phyloP scores from a whole-genome alignment of 2,113 vertebrate genomes.

The Bostrychus sinensis region DNA sequence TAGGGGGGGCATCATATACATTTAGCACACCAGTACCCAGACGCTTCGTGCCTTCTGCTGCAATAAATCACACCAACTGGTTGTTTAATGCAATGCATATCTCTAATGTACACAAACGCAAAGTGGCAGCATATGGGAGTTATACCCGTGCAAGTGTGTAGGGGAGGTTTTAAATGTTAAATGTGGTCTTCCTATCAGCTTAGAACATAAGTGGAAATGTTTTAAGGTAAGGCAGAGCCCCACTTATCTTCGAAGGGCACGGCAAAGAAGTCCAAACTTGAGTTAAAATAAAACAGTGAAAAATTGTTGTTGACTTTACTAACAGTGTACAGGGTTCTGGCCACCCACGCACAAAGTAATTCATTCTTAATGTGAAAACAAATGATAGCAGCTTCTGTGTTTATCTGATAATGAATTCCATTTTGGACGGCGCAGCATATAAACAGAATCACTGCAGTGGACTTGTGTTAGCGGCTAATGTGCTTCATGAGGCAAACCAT shows the following conservation, averaged over 20 bases:
- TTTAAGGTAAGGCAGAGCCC: background rate
- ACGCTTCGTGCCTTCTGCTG: constrained; percentile 19
- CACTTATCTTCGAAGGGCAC: background rate
- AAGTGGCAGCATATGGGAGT: constrained; percentile 8
- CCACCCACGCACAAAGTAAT: constrained; percentile 19
- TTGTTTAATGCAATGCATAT: constrained; percentile 26
- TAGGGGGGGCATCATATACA: constrained; percentile 30
- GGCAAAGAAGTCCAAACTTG: constrained; percentile 4
- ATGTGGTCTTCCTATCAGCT: background rate
- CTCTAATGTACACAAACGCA: constrained; percentile 11
- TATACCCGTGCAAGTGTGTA: background rate
- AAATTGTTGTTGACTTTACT: constrained; percentile 14
- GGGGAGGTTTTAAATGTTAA: background rate
- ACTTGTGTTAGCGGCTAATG: constrained; percentile 39
- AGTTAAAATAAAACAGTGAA: constrained; percentile 4
- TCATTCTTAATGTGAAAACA: constrained; percentile 25
- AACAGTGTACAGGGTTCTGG: constrained; percentile 10
- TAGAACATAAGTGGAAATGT: background rate
- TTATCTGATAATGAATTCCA: constrained; percentile 46
- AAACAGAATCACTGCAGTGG: constrained; percentile 49
- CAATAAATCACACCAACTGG: constrained; percentile 35
- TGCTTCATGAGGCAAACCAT: constrained; percentile 48
- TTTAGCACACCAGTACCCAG: constrained; percentile 20
- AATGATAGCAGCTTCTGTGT: constrained; percentile 38
- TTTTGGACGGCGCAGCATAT: constrained; percentile 45